These are phyloP conservation scores for Malaclemys terrapin DNA, from an alignment of 2,113 vertebrate genomes.

Conservation along the genomic window DNA sequence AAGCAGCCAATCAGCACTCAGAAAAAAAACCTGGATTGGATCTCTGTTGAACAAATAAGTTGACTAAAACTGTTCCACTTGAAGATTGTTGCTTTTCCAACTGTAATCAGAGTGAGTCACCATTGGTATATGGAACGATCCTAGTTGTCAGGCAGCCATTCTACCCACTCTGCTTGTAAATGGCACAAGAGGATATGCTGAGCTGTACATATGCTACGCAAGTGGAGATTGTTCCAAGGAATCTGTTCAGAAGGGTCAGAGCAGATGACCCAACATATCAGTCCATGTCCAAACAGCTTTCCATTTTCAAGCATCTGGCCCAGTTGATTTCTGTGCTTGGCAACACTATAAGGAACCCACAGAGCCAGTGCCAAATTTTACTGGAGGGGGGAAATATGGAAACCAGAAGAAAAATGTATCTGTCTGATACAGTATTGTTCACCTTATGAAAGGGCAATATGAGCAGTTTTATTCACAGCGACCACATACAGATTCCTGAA, in stretches of 20 bases:
- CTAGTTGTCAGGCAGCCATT: background rate
- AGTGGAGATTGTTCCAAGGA: background rate
- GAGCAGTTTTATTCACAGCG: background rate
- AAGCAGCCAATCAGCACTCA: conserved; percentile 64
- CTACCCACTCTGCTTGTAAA: background rate
- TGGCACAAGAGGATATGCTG: background rate
- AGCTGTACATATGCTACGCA: background rate
- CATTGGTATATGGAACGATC: too few species aligned
- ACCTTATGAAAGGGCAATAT: too few species aligned
- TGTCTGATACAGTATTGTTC: background rate
- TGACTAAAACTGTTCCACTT: background rate
- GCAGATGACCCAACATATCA: background rate
- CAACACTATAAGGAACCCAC: background rate
- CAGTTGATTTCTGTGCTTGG: background rate
- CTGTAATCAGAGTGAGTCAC: too few species aligned
- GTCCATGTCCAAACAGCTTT: background rate
- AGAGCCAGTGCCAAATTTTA: background rate
- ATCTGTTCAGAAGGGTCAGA: background rate
- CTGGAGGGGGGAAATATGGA: background rate
- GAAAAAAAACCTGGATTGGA: conserved; percentile 22
- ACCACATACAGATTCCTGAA: background rate
- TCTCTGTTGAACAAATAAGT: background rate
- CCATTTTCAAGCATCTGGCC: background rate
- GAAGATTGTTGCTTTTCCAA: too few species aligned
- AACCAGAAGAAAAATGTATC: background rate